Conservation (phyloP, 1,140 invertebrate genomes). For the Trichonephila clavipes region DNA sequence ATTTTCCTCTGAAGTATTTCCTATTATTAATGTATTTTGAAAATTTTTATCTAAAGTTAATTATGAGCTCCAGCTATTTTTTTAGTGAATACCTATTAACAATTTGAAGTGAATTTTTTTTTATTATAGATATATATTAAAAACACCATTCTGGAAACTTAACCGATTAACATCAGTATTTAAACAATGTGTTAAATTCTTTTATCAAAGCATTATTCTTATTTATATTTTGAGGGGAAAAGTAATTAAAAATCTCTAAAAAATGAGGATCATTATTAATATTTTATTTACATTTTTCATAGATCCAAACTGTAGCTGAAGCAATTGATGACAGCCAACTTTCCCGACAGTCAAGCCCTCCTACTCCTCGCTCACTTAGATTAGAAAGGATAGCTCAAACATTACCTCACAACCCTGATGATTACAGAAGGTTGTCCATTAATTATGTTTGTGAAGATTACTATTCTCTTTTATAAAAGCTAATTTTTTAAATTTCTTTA, state of each 20-base stretch:
- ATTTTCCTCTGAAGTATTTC: too few species aligned
- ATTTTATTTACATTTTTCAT: not conserved
- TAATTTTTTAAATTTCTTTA: not conserved
- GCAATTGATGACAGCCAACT: constrained; percentile 70
- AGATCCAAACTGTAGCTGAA: constrained; percentile 62
- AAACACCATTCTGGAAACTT: too few species aligned
- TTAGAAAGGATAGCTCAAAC: constrained; percentile 91
- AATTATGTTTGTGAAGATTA: not conserved
- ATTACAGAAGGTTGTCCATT: constrained; percentile 83
- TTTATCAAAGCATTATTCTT: too few species aligned
- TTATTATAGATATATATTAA: too few species aligned
- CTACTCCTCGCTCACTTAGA: constrained; percentile 91
- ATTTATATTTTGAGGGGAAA: too few species aligned
- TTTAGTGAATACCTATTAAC: too few species aligned
- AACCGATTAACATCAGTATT: too few species aligned
- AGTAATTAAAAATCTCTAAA: not conserved
- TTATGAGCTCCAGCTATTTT: too few species aligned
- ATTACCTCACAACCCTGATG: constrained; percentile 92
- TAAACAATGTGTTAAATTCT: too few species aligned
- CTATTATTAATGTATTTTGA: too few species aligned
- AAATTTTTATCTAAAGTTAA: too few species aligned
- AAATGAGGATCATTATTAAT: not conserved
- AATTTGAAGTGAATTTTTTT: too few species aligned
- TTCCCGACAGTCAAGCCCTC: constrained; percentile 83
- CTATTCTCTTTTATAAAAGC: not conserved